Base-by-base conservation (phyloP, 30 jellyfish, hydroid and myxozoan genomes). In the Cassiopea andromeda region DNA sequence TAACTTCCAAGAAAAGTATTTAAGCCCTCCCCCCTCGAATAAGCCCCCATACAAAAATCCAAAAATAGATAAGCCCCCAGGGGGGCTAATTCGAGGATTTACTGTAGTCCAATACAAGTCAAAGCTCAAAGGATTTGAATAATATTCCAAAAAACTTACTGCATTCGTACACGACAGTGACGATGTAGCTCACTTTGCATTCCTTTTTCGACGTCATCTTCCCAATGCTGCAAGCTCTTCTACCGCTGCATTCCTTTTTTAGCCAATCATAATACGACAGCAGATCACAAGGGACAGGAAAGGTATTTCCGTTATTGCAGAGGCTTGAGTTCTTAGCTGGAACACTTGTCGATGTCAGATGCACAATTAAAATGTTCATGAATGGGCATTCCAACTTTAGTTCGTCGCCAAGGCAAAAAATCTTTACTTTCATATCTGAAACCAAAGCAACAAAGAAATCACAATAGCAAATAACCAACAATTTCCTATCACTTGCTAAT, bases 111-210 rank as follows among this genome's bases (percentile, higher is more conserved):
- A 27, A 27, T 27, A 27, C 38, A 27, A 27, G 38, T 27, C 38
- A 27, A 27, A 27, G 38, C 38, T 27, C 38, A 27, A 27, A 27
- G 38, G 38, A 27, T 27, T 27, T 27, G 38, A 27, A 27, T 27
- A 27, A 27, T 27, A 27, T 27, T 27, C 38, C 38, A 27, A 54
- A 54, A 54, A 6, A 89, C 97, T 82, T 77, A 90, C 97, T 87
- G 83, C 97, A 90, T 66, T 80, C 91, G 44, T 82, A 90, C 77
- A 83, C 60, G 38, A 90, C 87, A 1, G 97, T 54, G 18, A 90
- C 17, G 68, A 80, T 69, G 46, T 81, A 83, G 10, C 75, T 49
- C 82, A 60, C 66, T 59, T 60, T 68, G 82, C 97, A 90, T 1
- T 83, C 67, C 70, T 17, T 46, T 73, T 14, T 19, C 54, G 19